These are phyloP conservation scores for Seriola rivoliana DNA, from an alignment of 2,113 vertebrate genomes.

Conservation along the genomic window DNA sequence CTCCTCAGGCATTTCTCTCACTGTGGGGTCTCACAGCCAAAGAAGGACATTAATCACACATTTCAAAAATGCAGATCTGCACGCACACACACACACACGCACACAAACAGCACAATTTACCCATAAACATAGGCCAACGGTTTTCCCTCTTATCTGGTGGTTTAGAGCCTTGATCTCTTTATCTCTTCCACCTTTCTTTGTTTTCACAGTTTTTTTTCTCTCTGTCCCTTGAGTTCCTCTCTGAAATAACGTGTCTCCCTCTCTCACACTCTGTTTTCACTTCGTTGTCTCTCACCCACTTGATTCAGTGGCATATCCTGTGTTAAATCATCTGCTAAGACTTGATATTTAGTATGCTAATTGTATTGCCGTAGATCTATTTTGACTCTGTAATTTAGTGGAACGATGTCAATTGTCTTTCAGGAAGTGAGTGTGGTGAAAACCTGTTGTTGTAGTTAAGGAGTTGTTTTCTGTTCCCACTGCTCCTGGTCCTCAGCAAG, in stretches of 20 bases:
- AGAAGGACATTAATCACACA: conserved; percentile 76
- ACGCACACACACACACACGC: conserved; percentile 11
- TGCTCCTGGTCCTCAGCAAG: conserved; percentile 32
- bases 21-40: conserved; percentile 58
- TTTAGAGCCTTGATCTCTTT: conserved; percentile 40
- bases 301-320: neutral
- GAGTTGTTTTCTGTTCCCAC: conserved; percentile 30
- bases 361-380: conserved; percentile 30
- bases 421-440: conserved; percentile 29
- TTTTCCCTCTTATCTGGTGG: conserved; percentile 24
- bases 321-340: conserved; percentile 21
- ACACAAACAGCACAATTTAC: conserved; percentile 23
- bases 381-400: conserved; percentile 32
- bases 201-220: conserved; percentile 23
- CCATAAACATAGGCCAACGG: conserved; percentile 22
- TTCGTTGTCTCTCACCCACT: conserved; percentile 1
- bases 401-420: neutral
- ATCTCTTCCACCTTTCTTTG: conserved; percentile 44
- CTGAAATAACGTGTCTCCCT: neutral
- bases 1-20: conserved; percentile 64
- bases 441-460: conserved; percentile 14
- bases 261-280: neutral
- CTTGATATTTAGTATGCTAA: conserved; percentile 27
- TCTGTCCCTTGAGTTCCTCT: conserved; percentile 1
- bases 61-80: conserved; percentile 75